These are phyloP conservation scores for Halyomorpha halys DNA, from an alignment of 1,140 invertebrate genomes.

Conservation along the genomic window DNA sequence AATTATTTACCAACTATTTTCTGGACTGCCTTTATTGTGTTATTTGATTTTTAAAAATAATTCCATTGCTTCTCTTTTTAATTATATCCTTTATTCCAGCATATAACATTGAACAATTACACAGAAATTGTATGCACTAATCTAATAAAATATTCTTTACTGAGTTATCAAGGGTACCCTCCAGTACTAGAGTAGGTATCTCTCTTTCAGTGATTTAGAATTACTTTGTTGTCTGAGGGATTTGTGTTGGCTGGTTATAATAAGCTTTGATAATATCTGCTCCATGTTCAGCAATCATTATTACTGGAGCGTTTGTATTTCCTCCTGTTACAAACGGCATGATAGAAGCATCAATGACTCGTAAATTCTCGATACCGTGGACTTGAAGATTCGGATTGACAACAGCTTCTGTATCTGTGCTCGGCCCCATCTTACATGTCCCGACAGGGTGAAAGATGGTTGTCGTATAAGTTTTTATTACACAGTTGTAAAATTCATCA, in stretches of 20 bases:
- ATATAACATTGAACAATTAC: too few species aligned
- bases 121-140: too few species aligned
- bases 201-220: too few species aligned
- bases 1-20: too few species aligned
- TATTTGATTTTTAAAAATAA: too few species aligned
- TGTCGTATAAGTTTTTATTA: neutral
- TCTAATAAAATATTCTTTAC: too few species aligned
- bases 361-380: neutral
- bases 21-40: too few species aligned
- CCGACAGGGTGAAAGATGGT: slow-evolving; percentile 7
- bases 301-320: slow-evolving; percentile 1
- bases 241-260: neutral
- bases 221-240: too few species aligned
- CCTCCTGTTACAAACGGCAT: neutral
- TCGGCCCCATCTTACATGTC: slow-evolving; percentile 2
- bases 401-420: neutral
- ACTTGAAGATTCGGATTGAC: neutral
- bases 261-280: slow-evolving; percentile 4
- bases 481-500: neutral
- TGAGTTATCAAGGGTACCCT: too few species aligned
- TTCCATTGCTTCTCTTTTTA: too few species aligned
- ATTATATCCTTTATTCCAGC: too few species aligned
- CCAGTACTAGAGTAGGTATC: too few species aligned
- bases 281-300: slow-evolving; percentile 3
- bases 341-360: slow-evolving; percentile 11